Percentiles rank a stretch among this genome's conserved stretches.
Evolutionary conservation across 2,797 vertebrate genomes (phyloP).

Genomic region (Heteromormyrus szaboi): DNA sequence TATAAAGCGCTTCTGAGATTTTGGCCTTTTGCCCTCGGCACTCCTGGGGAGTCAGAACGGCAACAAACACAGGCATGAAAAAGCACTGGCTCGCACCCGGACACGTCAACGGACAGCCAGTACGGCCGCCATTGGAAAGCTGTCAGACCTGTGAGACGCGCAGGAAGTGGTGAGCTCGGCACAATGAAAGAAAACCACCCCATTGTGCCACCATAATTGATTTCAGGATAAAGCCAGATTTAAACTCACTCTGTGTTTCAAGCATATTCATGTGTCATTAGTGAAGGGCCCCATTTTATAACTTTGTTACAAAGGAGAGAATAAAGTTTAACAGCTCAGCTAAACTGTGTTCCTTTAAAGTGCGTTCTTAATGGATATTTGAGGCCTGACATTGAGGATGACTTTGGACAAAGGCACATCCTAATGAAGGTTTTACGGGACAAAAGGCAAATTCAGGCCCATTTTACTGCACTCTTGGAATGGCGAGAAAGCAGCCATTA

Average conservation of each 20-base stretch:
- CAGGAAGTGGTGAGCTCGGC: neutral
- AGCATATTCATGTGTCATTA: neutral
- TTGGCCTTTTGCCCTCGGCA: neutral
- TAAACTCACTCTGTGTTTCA: slow-evolving; percentile 5
- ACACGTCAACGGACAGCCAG: neutral
- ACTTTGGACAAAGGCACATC: slow-evolving; percentile 17
- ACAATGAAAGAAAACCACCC: neutral
- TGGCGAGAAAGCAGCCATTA: neutral
- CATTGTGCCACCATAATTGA: neutral
- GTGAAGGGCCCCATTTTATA: slow-evolving; percentile 8
- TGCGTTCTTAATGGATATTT: slow-evolving; percentile 8
- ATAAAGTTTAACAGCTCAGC: slow-evolving; percentile 17
- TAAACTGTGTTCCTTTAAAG: slow-evolving; percentile 13
- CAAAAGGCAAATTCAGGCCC: neutral
- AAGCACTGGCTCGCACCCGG: neutral
- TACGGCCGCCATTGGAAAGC: neutral
- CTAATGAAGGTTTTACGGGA: slow-evolving; percentile 16
- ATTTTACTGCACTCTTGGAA: neutral
- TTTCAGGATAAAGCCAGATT: neutral
- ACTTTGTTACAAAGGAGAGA: slow-evolving; percentile 15
- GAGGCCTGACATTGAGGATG: slow-evolving; percentile 7
- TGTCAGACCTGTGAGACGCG: neutral
- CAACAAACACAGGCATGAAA: neutral
- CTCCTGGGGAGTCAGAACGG: neutral
- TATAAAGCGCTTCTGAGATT: neutral